These are phyloP conservation scores for Illadopsis cleaveri DNA, from an alignment of 2,113 vertebrate species.

Conservation along the genomic window DNA sequence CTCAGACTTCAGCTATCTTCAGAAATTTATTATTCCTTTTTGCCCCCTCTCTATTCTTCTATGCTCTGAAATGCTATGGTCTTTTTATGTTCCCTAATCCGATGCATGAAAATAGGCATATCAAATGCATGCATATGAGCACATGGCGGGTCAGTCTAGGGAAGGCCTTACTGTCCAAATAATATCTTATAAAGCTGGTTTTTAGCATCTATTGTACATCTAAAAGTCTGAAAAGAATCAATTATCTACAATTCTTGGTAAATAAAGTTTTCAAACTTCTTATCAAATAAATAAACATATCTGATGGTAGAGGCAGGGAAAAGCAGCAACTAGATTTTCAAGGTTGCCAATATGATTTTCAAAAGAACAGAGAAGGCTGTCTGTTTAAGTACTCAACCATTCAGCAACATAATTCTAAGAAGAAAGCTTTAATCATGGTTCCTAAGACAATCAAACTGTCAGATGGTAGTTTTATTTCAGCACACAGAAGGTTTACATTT, in stretches of 20 bases:
- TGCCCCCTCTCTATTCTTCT: not conserved
- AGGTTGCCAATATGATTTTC: not conserved
- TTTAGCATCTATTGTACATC: not conserved
- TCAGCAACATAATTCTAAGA: not conserved
- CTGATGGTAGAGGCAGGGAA: not conserved
- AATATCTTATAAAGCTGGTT: not conserved
- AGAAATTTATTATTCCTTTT: not conserved
- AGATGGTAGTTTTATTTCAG: not conserved
- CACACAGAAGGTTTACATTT: not conserved
- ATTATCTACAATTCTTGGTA: not conserved
- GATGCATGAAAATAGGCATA: not conserved
- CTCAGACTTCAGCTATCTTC: not conserved
- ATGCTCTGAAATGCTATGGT: not conserved
- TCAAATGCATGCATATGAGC: not conserved
- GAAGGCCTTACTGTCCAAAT: not conserved
- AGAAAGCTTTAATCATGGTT: not conserved
- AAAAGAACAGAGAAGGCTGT: not conserved
- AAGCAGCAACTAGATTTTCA: not conserved
- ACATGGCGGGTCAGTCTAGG: not conserved
- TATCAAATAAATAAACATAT: not conserved
- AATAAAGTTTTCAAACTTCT: not conserved
- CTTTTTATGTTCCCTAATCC: not conserved
- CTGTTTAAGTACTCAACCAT: not conserved
- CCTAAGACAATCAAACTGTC: not conserved
- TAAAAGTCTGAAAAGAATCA: not conserved